These are phyloP conservation scores for Esox niger DNA, from an alignment of 2,113 vertebrate genomes.

Conservation along the genomic window DNA sequence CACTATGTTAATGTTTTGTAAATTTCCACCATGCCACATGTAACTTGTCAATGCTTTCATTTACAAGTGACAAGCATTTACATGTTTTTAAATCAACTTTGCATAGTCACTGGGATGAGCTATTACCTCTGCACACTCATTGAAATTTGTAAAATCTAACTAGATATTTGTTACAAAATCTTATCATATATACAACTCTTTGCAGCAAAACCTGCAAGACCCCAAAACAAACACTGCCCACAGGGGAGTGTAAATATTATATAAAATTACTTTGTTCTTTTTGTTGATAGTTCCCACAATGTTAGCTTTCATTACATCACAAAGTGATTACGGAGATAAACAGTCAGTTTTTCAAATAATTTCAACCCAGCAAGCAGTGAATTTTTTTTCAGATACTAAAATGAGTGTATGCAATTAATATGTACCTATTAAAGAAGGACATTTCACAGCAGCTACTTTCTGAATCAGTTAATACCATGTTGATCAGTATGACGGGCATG, in stretches of 20 bases:
- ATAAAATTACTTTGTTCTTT: slow-evolving; percentile 70
- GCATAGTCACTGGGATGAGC: too few relatives aligned
- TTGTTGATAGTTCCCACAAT: slow-evolving; percentile 50
- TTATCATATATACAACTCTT: neutral
- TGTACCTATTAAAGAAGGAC: slow-evolving; percentile 24
- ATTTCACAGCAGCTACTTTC: slow-evolving; percentile 42
- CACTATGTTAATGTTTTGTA: too few relatives aligned
- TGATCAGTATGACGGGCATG: slow-evolving; percentile 17
- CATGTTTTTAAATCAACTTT: too few relatives aligned
- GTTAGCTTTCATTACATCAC: slow-evolving; percentile 59
- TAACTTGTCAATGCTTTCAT: too few relatives aligned
- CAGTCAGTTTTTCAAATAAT: slow-evolving; percentile 75
- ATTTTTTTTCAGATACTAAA: slow-evolving; percentile 57
- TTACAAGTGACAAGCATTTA: too few relatives aligned
- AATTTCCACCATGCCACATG: too few relatives aligned
- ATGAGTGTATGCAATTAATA: slow-evolving; percentile 32
- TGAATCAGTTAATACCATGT: slow-evolving; percentile 31
- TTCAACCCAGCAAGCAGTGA: slow-evolving; percentile 62
- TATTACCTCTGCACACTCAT: too few relatives aligned
- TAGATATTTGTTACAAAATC: neutral
- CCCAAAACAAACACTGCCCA: slow-evolving; percentile 54
- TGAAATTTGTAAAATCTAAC: too few relatives aligned
- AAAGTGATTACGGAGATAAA: slow-evolving; percentile 66
- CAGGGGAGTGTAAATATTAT: slow-evolving; percentile 50
- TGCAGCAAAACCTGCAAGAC: slow-evolving; percentile 33